phyloP scores from a whole-genome alignment of 1,140 invertebrate species.

The Phymorhynchus buccinoides region DNA sequence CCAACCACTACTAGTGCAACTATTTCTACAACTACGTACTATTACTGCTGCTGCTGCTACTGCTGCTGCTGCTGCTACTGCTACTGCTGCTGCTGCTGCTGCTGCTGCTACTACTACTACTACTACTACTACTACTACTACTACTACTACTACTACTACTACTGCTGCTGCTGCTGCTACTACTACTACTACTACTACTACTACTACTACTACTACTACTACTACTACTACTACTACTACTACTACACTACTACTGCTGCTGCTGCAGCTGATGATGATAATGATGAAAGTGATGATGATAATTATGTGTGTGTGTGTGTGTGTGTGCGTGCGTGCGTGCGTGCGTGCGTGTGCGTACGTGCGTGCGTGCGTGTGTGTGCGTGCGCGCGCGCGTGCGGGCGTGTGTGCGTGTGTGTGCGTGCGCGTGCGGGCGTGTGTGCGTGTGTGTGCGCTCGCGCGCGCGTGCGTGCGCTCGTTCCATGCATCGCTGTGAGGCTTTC shows the following conservation, averaged over 20 bases:
- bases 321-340: constrained; percentile 1
- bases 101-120: constrained; percentile 5
- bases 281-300: neutral
- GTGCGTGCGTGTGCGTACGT: constrained; percentile 4
- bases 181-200: neutral
- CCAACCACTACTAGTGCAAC: no score
- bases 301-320: constrained; percentile 3
- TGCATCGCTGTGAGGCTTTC: neutral
- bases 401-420: neutral
- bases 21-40: no score
- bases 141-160: neutral
- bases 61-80: no score
- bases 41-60: no score
- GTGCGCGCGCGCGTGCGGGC: neutral
- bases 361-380: neutral
- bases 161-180: neutral
- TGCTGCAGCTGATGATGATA: no score
- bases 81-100: neutral
- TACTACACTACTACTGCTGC: no score
- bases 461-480: no score
- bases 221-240: no score
- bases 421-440: no score
- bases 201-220: neutral
- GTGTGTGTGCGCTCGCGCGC: no score
- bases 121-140: constrained; percentile 6